Percentiles rank a stretch among this genome's conserved stretches.
These are phyloP conservation scores for Galleria mellonella DNA, from an alignment of 1,140 invertebrate genomes.

Conservation along the genomic window DNA sequence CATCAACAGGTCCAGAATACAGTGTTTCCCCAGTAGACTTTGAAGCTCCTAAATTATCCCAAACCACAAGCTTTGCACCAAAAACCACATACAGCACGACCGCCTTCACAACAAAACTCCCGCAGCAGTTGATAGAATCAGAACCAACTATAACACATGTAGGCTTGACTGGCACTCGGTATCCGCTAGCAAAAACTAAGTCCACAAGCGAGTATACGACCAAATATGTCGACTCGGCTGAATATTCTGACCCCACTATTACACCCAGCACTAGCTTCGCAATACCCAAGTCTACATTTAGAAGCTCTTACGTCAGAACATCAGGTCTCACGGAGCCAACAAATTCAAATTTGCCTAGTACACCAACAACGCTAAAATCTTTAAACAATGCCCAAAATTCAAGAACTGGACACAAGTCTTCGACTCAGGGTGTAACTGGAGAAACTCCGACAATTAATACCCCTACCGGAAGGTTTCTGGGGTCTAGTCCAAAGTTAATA, in stretches of 20 bases:
- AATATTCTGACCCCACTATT: not conserved
- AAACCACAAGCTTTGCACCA: not conserved
- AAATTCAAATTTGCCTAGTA: not conserved
- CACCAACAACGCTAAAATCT: not conserved
- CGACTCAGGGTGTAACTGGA: conserved; percentile 17
- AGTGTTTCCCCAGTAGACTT: not conserved
- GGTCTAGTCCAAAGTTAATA: conserved; percentile 34
- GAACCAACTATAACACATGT: conserved; percentile 2
- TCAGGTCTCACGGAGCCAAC: not conserved
- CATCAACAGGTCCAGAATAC: conserved; percentile 1
- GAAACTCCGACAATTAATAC: no score
- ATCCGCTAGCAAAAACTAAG: not conserved
- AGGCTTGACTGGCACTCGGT: conserved; percentile 1
- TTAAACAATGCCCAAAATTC: not conserved
- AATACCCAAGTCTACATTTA: conserved; percentile 1
- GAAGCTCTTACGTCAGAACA: not conserved
- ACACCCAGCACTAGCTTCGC: not conserved
- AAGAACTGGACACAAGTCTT: conserved; percentile 6
- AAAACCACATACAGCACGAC: conserved; percentile 6
- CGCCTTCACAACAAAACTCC: conserved; percentile 1
- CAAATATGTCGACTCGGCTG: not conserved
- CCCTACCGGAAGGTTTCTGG: conserved; percentile 20
- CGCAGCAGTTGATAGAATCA: not conserved
- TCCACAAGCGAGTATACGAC: not conserved
- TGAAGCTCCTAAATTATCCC: not conserved